Evolutionary conservation across 2,797 vertebrate species (phyloP).

Genomic region (Cuniculus paca): DNA sequence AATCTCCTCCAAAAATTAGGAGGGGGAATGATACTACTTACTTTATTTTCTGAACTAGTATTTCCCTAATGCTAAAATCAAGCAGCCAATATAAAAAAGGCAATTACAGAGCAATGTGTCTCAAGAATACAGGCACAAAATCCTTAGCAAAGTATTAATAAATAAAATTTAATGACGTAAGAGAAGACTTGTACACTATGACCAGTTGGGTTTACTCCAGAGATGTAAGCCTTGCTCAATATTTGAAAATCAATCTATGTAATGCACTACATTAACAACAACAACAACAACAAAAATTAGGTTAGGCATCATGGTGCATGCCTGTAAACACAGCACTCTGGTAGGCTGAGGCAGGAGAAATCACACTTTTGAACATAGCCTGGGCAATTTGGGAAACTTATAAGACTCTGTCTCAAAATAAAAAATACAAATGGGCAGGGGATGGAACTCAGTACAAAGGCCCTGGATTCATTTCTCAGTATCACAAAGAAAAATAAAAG

Average conservation of each 20-base stretch:
- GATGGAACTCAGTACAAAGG: background rate
- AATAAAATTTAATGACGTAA: background rate
- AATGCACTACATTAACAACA: background rate
- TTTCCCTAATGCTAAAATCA: background rate
- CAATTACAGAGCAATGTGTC: background rate
- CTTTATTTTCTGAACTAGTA: background rate
- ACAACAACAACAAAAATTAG: background rate
- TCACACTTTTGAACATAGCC: background rate
- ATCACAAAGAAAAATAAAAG: background rate
- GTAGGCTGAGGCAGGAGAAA: background rate
- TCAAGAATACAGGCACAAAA: background rate
- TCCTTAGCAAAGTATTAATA: background rate
- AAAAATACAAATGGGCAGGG: background rate
- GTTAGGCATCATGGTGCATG: background rate
- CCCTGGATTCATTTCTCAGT: background rate
- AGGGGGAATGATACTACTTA: background rate
- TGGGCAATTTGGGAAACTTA: background rate
- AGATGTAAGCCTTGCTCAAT: background rate
- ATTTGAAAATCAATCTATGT: conserved; percentile 1
- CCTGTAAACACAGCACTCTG: background rate
- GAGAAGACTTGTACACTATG: background rate
- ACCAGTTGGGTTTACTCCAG: background rate
- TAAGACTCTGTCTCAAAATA: background rate
- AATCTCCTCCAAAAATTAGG: background rate
- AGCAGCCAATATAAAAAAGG: background rate